Percentiles rank a stretch among this genome's conserved stretches.
Conservation (phyloP, 2,113 vertebrate species). For the Antennarius striatus region DNA sequence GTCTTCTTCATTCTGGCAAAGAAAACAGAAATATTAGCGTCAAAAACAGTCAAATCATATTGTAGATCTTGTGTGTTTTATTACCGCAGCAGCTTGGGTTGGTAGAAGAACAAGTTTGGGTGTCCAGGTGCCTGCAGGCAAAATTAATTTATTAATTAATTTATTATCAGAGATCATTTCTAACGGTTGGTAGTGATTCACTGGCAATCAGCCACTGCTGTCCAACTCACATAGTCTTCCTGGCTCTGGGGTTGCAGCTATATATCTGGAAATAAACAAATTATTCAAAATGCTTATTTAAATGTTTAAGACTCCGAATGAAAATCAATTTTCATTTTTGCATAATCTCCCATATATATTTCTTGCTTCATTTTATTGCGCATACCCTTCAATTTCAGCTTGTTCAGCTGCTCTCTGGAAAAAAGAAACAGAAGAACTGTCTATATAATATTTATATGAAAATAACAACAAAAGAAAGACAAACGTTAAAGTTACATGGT, state of each 20-base stretch:
- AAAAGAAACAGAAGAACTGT: constrained; percentile 1
- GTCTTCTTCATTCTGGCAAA: constrained; percentile 58
- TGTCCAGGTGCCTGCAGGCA: constrained; percentile 65
- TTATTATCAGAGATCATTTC: not conserved
- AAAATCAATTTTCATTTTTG: too few relatives aligned
- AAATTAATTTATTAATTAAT: not conserved
- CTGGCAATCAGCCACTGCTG: not conserved
- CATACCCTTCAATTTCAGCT: constrained; percentile 62
- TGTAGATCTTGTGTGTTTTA: not conserved
- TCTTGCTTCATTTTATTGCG: not conserved
- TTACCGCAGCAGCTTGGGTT: constrained; percentile 39
- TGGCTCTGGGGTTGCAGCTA: constrained; percentile 31
- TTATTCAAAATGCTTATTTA: not conserved
- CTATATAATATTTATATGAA: not conserved
- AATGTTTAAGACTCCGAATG: not conserved
- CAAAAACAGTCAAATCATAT: not conserved
- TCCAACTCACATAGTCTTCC: constrained; percentile 62
- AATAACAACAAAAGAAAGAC: not conserved
- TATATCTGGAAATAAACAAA: constrained; percentile 43
- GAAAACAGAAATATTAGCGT: not conserved
- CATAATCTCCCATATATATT: too few relatives aligned
- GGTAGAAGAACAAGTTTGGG: constrained; percentile 47
- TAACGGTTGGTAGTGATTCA: constrained; percentile 9
- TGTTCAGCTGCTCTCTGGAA: constrained; percentile 66
- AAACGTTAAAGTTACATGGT: too few relatives aligned